These are phyloP conservation scores for Tichodroma muraria DNA, from an alignment of 2,113 vertebrate species.

Conservation along the genomic window DNA sequence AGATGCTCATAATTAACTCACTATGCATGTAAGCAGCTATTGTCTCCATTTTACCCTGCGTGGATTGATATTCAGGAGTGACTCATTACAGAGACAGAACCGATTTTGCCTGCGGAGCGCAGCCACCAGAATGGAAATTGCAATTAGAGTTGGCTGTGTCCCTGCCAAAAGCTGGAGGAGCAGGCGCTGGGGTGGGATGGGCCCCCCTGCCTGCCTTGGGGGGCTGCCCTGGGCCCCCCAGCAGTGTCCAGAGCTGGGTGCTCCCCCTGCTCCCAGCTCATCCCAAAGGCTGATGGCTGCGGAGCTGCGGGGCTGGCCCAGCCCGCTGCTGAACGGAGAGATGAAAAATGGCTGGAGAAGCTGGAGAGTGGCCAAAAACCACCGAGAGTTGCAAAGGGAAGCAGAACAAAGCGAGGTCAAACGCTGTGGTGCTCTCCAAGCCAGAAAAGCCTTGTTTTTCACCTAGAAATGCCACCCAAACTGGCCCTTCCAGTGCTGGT, in stretches of 20 bases:
- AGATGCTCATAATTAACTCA: conserved; percentile 66
- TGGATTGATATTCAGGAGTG: conserved; percentile 60
- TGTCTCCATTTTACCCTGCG: conserved; percentile 49
- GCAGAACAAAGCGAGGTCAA: conserved; percentile 39
- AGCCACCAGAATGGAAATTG: conserved; percentile 54
- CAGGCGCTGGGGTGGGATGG: neutral
- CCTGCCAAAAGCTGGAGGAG: neutral
- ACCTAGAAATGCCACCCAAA: fast-evolving
- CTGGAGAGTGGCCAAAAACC: conserved; percentile 1
- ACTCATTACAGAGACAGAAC: conserved; percentile 54
- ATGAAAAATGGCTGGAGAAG: conserved; percentile 17
- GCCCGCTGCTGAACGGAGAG: neutral
- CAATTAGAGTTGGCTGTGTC: conserved; percentile 29
- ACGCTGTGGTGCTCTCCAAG: neutral
- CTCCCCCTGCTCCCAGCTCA: neutral
- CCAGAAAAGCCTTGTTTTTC: neutral
- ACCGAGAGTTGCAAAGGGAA: neutral
- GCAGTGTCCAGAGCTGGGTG: neutral
- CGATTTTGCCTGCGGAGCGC: conserved; percentile 44
- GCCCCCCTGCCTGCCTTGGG: neutral
- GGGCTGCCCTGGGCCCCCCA: neutral
- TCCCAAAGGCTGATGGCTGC: neutral
- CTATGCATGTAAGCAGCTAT: conserved; percentile 65
- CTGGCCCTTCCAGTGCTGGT: neutral
- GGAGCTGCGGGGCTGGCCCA: neutral